These are phyloP conservation scores for Osmoderma eremita DNA, from an alignment of 2,888 invertebrate species.

Conservation along the genomic window DNA sequence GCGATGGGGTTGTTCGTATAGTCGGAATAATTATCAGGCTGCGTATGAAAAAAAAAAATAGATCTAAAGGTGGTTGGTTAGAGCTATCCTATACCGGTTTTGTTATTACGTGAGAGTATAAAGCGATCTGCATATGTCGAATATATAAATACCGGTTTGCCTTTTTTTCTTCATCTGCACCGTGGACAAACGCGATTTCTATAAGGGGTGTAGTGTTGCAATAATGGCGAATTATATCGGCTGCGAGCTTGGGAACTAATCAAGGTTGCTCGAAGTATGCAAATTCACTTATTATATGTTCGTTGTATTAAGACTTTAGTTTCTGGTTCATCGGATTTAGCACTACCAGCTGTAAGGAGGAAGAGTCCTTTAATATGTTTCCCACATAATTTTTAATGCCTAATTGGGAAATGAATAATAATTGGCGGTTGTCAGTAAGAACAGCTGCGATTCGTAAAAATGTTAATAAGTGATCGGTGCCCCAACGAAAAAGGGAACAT, in stretches of 20 bases:
- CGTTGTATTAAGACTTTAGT: constrained; percentile 14
- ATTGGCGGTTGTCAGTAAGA: no score
- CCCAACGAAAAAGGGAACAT: no score
- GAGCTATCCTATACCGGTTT: constrained; percentile 18
- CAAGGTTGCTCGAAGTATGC: constrained; percentile 22
- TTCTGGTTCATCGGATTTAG: constrained; percentile 28
- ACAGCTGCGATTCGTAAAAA: neutral
- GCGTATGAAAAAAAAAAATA: constrained; percentile 2
- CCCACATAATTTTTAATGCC: constrained; percentile 20
- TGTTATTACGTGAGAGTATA: constrained; percentile 6
- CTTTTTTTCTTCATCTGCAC: constrained; percentile 2
- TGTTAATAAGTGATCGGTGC: no score
- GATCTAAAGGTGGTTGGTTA: constrained; percentile 15
- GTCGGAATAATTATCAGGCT: constrained; percentile 12
- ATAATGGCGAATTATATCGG: constrained; percentile 14
- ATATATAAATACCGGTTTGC: constrained; percentile 29
- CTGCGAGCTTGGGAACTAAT: constrained; percentile 21
- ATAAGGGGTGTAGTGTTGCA: constrained; percentile 10
- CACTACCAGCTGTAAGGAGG: neutral
- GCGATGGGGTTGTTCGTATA: neutral
- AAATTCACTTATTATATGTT: constrained; percentile 7
- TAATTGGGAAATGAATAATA: constrained; percentile 46
- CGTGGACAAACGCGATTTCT: constrained; percentile 3
- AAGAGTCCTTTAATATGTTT: neutral
- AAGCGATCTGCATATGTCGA: constrained; percentile 26